Evolutionary conservation across 2,888 invertebrate genomes (phyloP).

Genomic region (Chaetoderma sp.): DNA sequence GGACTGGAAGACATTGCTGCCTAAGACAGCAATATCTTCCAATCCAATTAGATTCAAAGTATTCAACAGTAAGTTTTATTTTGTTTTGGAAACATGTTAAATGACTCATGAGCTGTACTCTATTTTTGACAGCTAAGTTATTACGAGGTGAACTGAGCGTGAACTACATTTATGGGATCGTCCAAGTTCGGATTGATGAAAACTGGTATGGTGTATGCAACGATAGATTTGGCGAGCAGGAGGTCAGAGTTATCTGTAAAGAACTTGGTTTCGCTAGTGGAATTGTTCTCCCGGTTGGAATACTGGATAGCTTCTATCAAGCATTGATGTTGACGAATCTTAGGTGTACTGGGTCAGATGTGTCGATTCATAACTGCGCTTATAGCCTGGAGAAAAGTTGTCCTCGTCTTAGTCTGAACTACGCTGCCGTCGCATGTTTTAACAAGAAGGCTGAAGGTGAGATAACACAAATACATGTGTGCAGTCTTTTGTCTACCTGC

Average conservation of each 20-base stretch:
- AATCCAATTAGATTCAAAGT: too few species aligned
- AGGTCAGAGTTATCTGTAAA: constrained; percentile 20
- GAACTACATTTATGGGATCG: too few species aligned
- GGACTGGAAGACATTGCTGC: too few species aligned
- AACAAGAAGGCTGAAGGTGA: background rate
- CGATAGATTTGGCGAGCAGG: constrained; percentile 48
- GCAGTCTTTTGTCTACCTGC: too few species aligned
- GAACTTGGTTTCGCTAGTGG: constrained; percentile 35
- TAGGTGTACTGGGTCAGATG: constrained; percentile 36
- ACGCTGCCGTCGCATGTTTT: constrained; percentile 1
- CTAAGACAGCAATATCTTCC: too few species aligned
- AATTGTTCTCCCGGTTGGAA: constrained; percentile 20
- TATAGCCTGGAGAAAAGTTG: background rate
- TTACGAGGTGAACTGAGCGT: too few species aligned
- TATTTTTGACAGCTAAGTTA: too few species aligned
- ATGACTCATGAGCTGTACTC: too few species aligned
- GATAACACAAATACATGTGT: too few species aligned
- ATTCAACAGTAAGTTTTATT: too few species aligned
- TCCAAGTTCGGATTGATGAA: constrained; percentile 30
- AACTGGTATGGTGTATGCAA: constrained; percentile 69
- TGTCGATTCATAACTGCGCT: constrained; percentile 21
- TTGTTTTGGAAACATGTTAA: too few species aligned
- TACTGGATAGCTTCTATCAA: background rate
- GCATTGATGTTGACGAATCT: constrained; percentile 14
- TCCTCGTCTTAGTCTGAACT: background rate